Percentiles rank a stretch among this genome's conserved stretches.
phyloP scores from a whole-genome alignment of 2,113 vertebrate species.

The Carettochelys insculpta region DNA sequence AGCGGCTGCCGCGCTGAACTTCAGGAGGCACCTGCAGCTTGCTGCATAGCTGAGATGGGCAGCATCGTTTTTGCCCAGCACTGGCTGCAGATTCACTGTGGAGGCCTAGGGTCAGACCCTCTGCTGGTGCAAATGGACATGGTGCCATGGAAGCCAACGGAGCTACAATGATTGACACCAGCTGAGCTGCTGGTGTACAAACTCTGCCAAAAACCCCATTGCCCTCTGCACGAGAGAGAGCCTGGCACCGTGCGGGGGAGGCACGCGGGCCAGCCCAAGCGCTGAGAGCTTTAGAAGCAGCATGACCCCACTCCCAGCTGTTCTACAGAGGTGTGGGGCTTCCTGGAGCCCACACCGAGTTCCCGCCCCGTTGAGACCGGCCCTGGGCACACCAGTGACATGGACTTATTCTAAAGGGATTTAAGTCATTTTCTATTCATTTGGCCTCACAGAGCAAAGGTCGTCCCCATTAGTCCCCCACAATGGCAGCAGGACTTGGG shows the following conservation, averaged over 20 bases:
- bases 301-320: background rate
- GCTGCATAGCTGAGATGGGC: background rate
- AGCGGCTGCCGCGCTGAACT: background rate
- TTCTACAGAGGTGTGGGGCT: too few species aligned
- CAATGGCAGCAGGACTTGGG: conserved; percentile 53
- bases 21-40: background rate
- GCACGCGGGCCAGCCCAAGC: background rate
- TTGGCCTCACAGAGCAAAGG: conserved; percentile 55
- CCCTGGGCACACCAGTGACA: background rate
- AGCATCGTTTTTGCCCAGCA: background rate
- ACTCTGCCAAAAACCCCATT: background rate
- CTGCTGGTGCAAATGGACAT: background rate
- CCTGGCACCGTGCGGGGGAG: background rate
- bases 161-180: background rate
- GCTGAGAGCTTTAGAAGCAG: background rate
- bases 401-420: conserved; percentile 54
- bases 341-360: too few species aligned
- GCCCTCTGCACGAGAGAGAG: background rate
- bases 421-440: conserved; percentile 75
- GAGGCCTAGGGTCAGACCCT: background rate
- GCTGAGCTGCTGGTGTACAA: background rate
- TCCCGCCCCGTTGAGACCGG: background rate
- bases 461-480: conserved; percentile 69
- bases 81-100: background rate
- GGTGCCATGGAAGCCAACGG: background rate